These are phyloP conservation scores for Ambastaia sidthimunki DNA, from an alignment of 2,797 vertebrate species.

Conservation along the genomic window DNA sequence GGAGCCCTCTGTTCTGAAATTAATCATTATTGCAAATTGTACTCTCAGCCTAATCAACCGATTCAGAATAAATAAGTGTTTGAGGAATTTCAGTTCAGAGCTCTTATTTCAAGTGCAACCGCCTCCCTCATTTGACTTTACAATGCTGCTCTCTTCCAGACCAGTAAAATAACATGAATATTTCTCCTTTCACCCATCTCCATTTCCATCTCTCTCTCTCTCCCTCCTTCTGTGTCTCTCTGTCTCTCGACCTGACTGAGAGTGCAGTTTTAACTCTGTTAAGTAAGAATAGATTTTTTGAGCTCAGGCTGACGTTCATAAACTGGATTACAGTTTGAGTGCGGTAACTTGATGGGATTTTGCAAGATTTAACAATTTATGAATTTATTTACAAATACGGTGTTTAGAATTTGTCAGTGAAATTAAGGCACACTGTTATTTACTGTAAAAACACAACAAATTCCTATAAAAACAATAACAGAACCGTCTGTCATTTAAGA, in stretches of 20 bases:
- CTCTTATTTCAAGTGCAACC: constrained; percentile 5
- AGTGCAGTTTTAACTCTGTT: constrained; percentile 68
- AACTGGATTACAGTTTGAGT: constrained; percentile 43
- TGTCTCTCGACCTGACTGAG: constrained; percentile 59
- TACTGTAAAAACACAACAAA: too few species aligned
- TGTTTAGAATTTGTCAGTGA: too few species aligned
- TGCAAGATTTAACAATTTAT: too few species aligned
- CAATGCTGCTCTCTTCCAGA: constrained; percentile 10
- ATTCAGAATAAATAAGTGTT: constrained; percentile 36
- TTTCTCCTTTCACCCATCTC: constrained; percentile 22
- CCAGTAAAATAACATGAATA: constrained; percentile 25
- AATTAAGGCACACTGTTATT: too few species aligned
- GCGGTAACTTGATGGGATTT: constrained; percentile 7
- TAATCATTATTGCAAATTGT: constrained; percentile 29
- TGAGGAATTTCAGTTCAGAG: constrained; percentile 18
- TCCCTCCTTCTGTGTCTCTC: constrained; percentile 48
- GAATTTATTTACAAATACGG: too few species aligned
- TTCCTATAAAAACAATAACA: too few species aligned
- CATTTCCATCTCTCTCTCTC: constrained; percentile 38
- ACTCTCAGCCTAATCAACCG: constrained; percentile 27
- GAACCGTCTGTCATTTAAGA: too few species aligned
- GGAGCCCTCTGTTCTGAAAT: constrained; percentile 46
- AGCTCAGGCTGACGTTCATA: constrained; percentile 57
- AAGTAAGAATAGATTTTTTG: constrained; percentile 74
- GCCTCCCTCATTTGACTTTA: constrained; percentile 37